Evolutionary conservation across 1,140 invertebrate genomes (phyloP), one percentile per base, ranked within the genome.

Genomic region (Physella acuta): DNA sequence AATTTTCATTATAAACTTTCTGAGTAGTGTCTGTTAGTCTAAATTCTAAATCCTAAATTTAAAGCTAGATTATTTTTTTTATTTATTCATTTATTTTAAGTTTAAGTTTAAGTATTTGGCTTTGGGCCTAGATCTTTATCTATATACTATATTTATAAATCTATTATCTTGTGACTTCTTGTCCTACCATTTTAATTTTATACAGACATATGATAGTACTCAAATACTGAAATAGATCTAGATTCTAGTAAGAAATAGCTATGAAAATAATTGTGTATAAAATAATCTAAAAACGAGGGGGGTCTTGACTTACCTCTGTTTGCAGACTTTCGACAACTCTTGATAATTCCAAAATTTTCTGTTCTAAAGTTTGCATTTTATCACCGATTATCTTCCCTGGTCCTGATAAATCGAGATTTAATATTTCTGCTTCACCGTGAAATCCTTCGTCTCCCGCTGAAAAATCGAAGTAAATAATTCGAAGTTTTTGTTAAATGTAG

Each of bases 281-380:
- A 14, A 49, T 49, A 53, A 5, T 24, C n/a, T 24, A 5, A 53
- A 53, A 53, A 8, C 28, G 20, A 8, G 28, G 28, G 28, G 3
- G 11, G n/a, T 49, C 11, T 53, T 53, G 20, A 44, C 8, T 26
- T 49, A 65, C 62, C 49, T 65, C 62, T 36, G 17, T 52, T 24
- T 17, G 30, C 24, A 65, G 31, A 24, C 20, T 52, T 65, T 65
- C 62, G 28, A 65, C 44, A 26, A 28, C 26, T 14, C 51, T 24
- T 16, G 62, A 2, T 11, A 65, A 24, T 20, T 65, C 28, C 5
- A 34, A 26, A 16, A 65, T 14, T 53, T 34, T 51, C 36, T 53
- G 37, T 52, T 65, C 62, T 20, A 65, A 34, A 1, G 30, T n/a
- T 33, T 11, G 16, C 17, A 36, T 65, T 30, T 49, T 30, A 28